Percentiles rank a stretch among this genome's conserved stretches.
phyloP scores from a whole-genome alignment of 1,140 invertebrate genomes.

The Anoplophora glabripennis region DNA sequence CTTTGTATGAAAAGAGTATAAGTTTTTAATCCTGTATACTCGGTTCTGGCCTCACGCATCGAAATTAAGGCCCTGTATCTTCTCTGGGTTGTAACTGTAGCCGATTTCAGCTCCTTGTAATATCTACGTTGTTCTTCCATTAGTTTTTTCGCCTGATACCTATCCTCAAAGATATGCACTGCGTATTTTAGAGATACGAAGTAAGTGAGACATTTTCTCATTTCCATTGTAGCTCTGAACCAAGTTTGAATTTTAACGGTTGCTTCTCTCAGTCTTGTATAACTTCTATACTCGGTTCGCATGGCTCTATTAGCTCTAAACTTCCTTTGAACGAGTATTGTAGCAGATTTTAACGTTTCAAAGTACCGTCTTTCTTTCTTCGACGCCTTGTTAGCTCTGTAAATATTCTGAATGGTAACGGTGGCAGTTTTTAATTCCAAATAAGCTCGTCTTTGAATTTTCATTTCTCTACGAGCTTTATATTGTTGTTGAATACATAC shows the following conservation, averaged over 20 bases:
- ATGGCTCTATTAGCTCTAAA: conserved; percentile 34
- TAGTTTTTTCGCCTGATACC: conserved; percentile 34
- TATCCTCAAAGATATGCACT: conserved; percentile 34
- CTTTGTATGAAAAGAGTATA: conserved; percentile 8
- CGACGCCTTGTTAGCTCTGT: conserved; percentile 46
- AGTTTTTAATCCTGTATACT: conserved; percentile 4
- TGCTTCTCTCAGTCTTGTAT: conserved; percentile 31
- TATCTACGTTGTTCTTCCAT: conserved; percentile 33
- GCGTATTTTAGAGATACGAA: conserved; percentile 40
- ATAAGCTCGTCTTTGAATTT: conserved; percentile 20
- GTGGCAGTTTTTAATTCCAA: conserved; percentile 26
- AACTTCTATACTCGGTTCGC: conserved; percentile 15
- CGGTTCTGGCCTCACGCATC: neutral
- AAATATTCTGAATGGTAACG: conserved; percentile 42
- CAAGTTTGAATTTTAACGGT: conserved; percentile 51
- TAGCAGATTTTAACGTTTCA: conserved; percentile 36
- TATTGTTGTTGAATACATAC: conserved; percentile 43
- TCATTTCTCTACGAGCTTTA: conserved; percentile 35
- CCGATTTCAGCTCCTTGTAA: conserved; percentile 14
- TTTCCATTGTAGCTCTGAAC: conserved; percentile 45
- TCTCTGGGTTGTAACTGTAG: conserved; percentile 41
- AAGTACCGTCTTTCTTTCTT: conserved; percentile 41
- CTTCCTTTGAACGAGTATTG: conserved; percentile 40
- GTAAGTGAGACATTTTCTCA: conserved; percentile 32
- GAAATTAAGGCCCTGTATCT: conserved; percentile 27